A percentile compares a stretch with the other conserved stretches of the same genome.
Conservation (phyloP, 1,140 invertebrate species). For the Holcopasites calliopsidis region DNA sequence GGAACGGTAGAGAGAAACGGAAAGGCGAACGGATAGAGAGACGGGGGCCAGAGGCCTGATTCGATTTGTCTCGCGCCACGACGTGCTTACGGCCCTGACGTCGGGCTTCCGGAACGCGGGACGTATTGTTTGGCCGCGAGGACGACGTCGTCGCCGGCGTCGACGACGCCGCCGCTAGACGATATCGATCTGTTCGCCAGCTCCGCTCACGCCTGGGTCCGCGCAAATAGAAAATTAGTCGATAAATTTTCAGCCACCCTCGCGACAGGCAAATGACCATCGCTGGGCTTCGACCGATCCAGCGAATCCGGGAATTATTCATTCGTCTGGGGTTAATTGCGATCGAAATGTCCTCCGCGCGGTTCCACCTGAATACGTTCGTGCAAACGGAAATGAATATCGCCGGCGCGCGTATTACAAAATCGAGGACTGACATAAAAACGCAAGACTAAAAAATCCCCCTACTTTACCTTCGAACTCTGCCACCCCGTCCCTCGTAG, state of each 20-base stretch:
- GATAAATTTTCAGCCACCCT: constrained; percentile 8
- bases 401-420: too few relatives aligned
- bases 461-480: too few relatives aligned
- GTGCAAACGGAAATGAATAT: too few relatives aligned
- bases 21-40: constrained; percentile 40
- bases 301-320: neutral
- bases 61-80: constrained; percentile 49
- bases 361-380: too few relatives aligned
- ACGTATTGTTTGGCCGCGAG: constrained; percentile 44
- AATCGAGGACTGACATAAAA: too few relatives aligned
- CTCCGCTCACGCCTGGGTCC: neutral
- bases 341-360: too few relatives aligned
- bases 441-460: too few relatives aligned
- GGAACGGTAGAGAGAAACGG: constrained; percentile 4
- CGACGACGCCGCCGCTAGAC: constrained; percentile 10
- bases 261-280: neutral
- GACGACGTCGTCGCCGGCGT: constrained; percentile 5
- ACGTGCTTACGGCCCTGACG: constrained; percentile 48
- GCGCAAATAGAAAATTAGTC: constrained; percentile 41
- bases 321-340: too few relatives aligned
- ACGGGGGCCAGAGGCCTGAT: constrained; percentile 28
- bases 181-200: constrained; percentile 28
- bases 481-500: too few relatives aligned
- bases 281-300: neutral
- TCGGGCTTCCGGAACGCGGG: constrained; percentile 45